A percentile compares a stretch with the other conserved stretches of the same genome.
Conservation (phyloP, 1,140 invertebrate genomes). For the Philopotamus ludificatus region DNA sequence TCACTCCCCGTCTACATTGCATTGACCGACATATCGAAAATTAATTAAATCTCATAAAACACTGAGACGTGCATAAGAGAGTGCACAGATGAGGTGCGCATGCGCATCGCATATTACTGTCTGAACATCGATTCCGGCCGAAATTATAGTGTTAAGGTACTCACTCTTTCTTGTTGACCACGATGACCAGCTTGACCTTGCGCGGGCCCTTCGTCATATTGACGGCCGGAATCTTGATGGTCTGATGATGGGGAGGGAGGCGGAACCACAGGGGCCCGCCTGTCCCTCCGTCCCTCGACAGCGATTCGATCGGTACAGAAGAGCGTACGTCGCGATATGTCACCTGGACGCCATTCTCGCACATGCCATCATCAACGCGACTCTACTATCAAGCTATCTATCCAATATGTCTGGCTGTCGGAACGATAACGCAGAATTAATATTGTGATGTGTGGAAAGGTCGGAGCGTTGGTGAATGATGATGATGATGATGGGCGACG, state of each 20-base stretch:
- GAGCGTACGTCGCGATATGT: constrained; percentile 9
- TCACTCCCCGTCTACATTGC: neutral
- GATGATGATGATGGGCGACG: no score
- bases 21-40: neutral
- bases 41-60: neutral
- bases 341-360: constrained; percentile 6
- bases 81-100: no score
- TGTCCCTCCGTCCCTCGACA: neutral
- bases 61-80: neutral
- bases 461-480: no score
- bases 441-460: no score
- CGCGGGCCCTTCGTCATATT: constrained; percentile 59
- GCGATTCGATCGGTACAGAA: constrained; percentile 1
- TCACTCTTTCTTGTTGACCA: constrained; percentile 59
- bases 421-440: no score
- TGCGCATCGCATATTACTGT: neutral
- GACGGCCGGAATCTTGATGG: constrained; percentile 39
- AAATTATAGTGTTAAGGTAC: constrained; percentile 41
- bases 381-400: no score
- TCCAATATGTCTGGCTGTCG: no score
- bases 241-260: neutral
- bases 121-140: neutral
- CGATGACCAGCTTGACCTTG: constrained; percentile 59
- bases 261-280: neutral
- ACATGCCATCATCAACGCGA: no score